Conservation (phyloP, 2,113 vertebrate genomes). For the Emberiza fucata region DNA sequence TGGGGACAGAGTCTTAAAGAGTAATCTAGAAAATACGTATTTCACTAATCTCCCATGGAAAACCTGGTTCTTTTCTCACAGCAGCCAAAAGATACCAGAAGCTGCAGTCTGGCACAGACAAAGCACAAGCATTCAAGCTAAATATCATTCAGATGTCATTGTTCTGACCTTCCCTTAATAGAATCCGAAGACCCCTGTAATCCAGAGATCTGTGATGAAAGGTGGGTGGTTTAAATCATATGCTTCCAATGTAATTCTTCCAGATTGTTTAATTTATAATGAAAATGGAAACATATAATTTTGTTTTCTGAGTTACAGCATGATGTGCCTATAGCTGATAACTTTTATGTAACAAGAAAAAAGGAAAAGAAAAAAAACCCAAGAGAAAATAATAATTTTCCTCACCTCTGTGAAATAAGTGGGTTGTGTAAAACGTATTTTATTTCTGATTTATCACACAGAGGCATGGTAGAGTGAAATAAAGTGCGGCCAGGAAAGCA, state of each 20-base stretch:
- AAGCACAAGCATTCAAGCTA: not conserved
- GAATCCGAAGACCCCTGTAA: not conserved
- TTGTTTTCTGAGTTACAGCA: not conserved
- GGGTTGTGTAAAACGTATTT: not conserved
- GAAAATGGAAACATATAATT: not conserved
- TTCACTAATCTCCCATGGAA: not conserved
- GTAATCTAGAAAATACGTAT: not conserved
- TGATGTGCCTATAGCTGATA: not conserved
- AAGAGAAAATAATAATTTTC: not conserved
- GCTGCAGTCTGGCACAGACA: not conserved
- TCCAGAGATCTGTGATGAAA: not conserved
- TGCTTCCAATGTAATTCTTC: not conserved
- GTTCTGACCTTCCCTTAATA: not conserved
- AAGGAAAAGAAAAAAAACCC: rapidly evolving
- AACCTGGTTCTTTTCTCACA: not conserved
- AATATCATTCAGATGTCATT: not conserved
- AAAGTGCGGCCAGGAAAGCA: not conserved
- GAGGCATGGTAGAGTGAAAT: not conserved
- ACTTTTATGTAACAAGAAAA: not conserved
- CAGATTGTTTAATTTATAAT: not conserved
- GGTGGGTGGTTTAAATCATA: not conserved
- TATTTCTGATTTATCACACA: not conserved
- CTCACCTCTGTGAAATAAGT: not conserved
- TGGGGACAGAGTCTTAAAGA: not conserved
- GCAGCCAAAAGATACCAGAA: not conserved